Evolutionary conservation across 2,113 vertebrate species (phyloP).

Genomic region (Microtus richardsoni): DNA sequence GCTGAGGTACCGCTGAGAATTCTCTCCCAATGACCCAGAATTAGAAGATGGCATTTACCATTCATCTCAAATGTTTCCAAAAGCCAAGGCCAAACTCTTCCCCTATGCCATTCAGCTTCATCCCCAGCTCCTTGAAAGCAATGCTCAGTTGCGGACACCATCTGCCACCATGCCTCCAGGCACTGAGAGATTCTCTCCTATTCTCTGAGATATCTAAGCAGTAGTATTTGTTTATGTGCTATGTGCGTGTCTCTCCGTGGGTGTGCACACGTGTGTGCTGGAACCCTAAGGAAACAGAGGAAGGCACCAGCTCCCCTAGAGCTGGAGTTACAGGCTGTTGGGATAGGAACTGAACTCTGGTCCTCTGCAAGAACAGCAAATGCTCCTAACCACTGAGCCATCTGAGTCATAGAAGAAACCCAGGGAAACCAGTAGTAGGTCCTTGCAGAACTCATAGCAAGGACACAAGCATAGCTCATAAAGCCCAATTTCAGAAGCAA

Average conservation of each 20-base stretch:
- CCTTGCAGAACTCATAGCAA: background rate
- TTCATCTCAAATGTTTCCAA: background rate
- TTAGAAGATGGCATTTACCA: background rate
- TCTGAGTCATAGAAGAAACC: background rate
- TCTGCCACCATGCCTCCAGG: fast-evolving
- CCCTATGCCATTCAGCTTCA: background rate
- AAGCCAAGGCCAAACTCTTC: background rate
- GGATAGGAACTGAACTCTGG: background rate
- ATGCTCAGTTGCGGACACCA: background rate
- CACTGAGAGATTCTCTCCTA: background rate
- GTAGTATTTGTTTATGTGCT: too few relatives aligned
- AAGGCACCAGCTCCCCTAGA: background rate
- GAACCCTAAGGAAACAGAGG: background rate
- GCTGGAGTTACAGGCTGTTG: background rate
- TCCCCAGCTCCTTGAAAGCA: background rate
- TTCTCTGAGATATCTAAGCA: background rate
- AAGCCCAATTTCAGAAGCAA: background rate
- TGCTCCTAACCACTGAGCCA: background rate
- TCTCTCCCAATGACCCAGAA: background rate
- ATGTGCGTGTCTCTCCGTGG: background rate
- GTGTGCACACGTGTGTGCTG: background rate
- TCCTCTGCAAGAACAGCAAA: background rate
- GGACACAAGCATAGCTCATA: background rate
- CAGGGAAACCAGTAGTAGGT: background rate
- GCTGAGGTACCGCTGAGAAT: background rate